Conservation (phyloP, 2,888 invertebrate genomes). For the Carterocephalus palaemon region DNA sequence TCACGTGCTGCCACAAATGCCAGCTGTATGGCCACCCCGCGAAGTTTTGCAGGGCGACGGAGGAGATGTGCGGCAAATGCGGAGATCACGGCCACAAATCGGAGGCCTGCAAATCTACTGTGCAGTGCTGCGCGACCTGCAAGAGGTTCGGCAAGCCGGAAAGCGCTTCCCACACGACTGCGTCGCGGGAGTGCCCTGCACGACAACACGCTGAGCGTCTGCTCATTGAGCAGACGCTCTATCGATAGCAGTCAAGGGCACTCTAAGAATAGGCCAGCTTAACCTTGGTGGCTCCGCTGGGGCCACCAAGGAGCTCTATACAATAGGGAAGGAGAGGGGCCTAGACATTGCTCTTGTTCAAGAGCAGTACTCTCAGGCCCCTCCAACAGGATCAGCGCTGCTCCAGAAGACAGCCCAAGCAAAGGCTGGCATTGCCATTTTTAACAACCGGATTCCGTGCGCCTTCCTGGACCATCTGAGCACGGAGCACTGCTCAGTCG, state of each 20-base stretch:
- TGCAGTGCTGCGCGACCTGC: constrained; percentile 25
- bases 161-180: neutral
- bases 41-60: constrained; percentile 17
- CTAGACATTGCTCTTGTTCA: too few species aligned
- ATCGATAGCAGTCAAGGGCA: constrained; percentile 8
- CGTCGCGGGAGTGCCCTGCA: constrained; percentile 18
- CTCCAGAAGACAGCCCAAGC: too few species aligned
- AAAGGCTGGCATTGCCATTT: too few species aligned
- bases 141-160: neutral
- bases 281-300: too few species aligned
- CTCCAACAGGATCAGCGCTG: too few species aligned
- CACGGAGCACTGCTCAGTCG: too few species aligned
- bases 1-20: constrained; percentile 30
- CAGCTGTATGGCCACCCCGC: constrained; percentile 31
- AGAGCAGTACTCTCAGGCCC: too few species aligned
- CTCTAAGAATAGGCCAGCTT: neutral
- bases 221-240: neutral
- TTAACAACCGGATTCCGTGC: too few species aligned
- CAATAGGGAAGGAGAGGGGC: too few species aligned
- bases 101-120: neutral
- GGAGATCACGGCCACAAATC: constrained; percentile 19
- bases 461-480: too few species aligned
- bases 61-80: constrained; percentile 19
- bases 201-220: constrained; percentile 2
- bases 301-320: constrained; percentile 3